Evolutionary conservation across 2,888 invertebrate genomes (phyloP), one percentile per base, ranked within the genome.

Genomic region (Brachycybe producta): DNA sequence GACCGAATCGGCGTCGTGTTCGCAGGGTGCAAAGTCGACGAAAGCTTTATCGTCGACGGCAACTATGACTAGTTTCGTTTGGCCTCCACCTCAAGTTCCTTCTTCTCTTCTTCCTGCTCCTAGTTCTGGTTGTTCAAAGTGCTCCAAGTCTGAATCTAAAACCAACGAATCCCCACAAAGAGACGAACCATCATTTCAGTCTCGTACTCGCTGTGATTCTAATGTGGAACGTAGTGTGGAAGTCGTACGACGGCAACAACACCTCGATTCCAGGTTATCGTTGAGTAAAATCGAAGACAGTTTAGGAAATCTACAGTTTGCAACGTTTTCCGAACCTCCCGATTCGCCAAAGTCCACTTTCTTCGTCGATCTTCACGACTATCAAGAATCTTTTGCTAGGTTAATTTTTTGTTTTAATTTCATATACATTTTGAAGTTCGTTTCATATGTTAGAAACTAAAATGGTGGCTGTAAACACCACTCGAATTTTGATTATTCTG

Each of bases 41-140:
- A 30, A 19, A 15, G 17, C 4, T 23, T 15, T n/a, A 23, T 17
- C 15, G n/a, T 41, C 21, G 23, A 41, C 34, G 7, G 40, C 11
- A 7, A 49, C 49, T 11, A 49, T 49, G 49, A 49, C 49, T 15
- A 41, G 40, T 39, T 28, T 41, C 36, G 49, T 28, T 13, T 49
- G 41, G 49, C 28, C 28, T 4, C 17, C 41, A n/a, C 3, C 17
- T 13, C 19, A 36, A 17, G 15, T 28, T 21, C 23, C 19, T 5
- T 23, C 41, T 3, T 23, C 19, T 11, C 11, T 32, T n/a, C n/a
- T n/a, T n/a, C n/a, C n/a, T n/a, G n/a, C n/a, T n/a, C n/a, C n/a
- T n/a, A n/a, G n/a, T n/a, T n/a, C n/a, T n/a, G n/a, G n/a, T n/a
- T n/a, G n/a, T n/a, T n/a, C n/a, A n/a, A n/a, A n/a, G n/a, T n/a